A percentile compares a stretch with the other conserved stretches of the same genome.
phyloP scores from a whole-genome alignment of 2,113 vertebrate genomes.

The Semnornis frantzii region DNA sequence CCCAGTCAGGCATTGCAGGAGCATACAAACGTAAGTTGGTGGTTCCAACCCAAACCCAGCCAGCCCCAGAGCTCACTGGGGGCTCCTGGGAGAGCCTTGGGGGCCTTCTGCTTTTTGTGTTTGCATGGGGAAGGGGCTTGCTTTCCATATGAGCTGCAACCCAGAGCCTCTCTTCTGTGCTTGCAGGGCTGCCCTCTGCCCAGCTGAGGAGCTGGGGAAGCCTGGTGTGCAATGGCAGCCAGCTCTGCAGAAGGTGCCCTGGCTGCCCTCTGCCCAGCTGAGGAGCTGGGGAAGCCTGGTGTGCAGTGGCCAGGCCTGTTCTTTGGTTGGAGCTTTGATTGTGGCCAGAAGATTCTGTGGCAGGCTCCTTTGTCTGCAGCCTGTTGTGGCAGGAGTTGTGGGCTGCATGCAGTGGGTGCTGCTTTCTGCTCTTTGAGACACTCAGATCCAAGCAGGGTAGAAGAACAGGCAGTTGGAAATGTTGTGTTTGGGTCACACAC shows the following conservation, averaged over 20 bases:
- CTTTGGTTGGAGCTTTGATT: not conserved
- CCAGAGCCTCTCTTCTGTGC: not conserved
- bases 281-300: not conserved
- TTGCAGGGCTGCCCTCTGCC: not conserved
- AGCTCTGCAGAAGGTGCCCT: not conserved
- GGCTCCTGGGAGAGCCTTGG: not conserved
- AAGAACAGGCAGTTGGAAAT: not conserved
- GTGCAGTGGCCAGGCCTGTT: not conserved
- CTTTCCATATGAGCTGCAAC: not conserved
- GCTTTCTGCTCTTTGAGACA: too few relatives aligned
- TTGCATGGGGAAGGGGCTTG: not conserved
- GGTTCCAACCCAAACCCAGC: not conserved
- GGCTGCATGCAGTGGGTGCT: not conserved
- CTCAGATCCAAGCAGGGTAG: too few relatives aligned
- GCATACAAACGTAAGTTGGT: slow-evolving; percentile 87
- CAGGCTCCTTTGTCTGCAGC: not conserved
- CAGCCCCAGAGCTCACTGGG: not conserved
- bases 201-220: not conserved
- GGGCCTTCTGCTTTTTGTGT: not conserved
- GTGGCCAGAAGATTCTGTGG: not conserved
- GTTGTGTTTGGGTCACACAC: not conserved
- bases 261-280: not conserved
- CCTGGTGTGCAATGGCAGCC: not conserved
- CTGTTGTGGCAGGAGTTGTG: too few relatives aligned
- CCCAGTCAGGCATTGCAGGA: slow-evolving; percentile 87